phyloP scores from a whole-genome alignment of 2,113 vertebrate genomes.

The Anarrhichthys ocellatus region DNA sequence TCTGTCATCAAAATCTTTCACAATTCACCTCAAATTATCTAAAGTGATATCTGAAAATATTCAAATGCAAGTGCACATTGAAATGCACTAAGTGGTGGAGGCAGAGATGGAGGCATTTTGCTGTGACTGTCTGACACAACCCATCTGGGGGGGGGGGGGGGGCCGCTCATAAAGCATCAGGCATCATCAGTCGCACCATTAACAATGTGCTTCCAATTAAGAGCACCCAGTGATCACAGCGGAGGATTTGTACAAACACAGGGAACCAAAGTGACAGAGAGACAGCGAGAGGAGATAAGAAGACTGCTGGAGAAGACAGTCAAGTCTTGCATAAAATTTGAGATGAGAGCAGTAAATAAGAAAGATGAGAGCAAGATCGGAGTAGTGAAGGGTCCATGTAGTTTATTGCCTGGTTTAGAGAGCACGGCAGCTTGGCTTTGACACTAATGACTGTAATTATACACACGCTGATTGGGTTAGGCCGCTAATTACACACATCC shows the following conservation, averaged over 20 bases:
- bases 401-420: constrained; percentile 79
- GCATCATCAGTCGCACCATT: constrained; percentile 76
- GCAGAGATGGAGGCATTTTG: constrained; percentile 57
- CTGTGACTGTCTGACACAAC: constrained; percentile 62
- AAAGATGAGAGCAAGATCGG: constrained; percentile 71
- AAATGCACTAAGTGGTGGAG: constrained; percentile 27
- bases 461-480: constrained; percentile 81
- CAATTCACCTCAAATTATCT: constrained; percentile 22
- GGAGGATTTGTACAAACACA: constrained; percentile 76
- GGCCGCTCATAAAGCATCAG: constrained; percentile 73
- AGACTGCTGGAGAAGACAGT: constrained; percentile 48
- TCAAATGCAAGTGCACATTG: not conserved
- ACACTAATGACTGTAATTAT: constrained; percentile 83
- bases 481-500: constrained; percentile 79
- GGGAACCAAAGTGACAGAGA: constrained; percentile 61
- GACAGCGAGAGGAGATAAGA: constrained; percentile 58
- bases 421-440: constrained; percentile 74
- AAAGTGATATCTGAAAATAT: constrained; percentile 5
- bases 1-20: constrained; percentile 10
- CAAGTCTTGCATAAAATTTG: constrained; percentile 70
- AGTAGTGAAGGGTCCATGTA: constrained; percentile 38
- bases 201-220: constrained; percentile 84
- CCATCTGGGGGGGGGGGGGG: constrained; percentile 47
- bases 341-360: constrained; percentile 78
- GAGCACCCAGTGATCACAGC: constrained; percentile 80